phyloP scores from a whole-genome alignment of 1,140 invertebrate species.

The Gerris buenoi region DNA sequence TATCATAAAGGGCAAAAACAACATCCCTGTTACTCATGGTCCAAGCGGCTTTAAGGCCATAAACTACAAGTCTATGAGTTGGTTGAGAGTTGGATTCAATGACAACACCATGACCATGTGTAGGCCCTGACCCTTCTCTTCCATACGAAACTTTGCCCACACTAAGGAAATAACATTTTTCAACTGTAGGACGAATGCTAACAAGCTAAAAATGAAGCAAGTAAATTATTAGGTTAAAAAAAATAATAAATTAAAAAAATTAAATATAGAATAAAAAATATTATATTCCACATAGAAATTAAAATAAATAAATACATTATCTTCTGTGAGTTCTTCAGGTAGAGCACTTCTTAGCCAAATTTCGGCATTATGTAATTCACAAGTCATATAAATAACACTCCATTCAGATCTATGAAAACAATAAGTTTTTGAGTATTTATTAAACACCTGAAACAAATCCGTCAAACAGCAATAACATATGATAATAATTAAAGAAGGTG shows the following conservation, averaged over 20 bases:
- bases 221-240: too few species aligned
- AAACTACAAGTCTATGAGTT: slow-evolving; percentile 70
- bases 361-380: slow-evolving; percentile 75
- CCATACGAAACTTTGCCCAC: slow-evolving; percentile 73
- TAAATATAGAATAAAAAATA: neutral
- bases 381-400: slow-evolving; percentile 85
- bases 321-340: slow-evolving; percentile 34
- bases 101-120: slow-evolving; percentile 18
- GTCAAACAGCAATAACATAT: too few species aligned
- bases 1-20: slow-evolving; percentile 84
- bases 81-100: slow-evolving; percentile 39
- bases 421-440: too few species aligned
- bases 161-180: slow-evolving; percentile 79
- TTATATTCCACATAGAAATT: too few species aligned
- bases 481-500: too few species aligned
- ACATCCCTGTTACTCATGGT: slow-evolving; percentile 89
- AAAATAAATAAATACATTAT: too few species aligned
- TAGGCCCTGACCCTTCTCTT: slow-evolving; percentile 30
- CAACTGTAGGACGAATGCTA: slow-evolving; percentile 48
- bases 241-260: neutral
- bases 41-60: slow-evolving; percentile 88
- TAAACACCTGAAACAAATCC: too few species aligned
- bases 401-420: slow-evolving; percentile 76
- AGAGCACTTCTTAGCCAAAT: slow-evolving; percentile 77
- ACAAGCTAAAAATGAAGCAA: slow-evolving; percentile 22